Base-by-base conservation (phyloP, 2,888 invertebrate species). In the Archips crataeganus region DNA sequence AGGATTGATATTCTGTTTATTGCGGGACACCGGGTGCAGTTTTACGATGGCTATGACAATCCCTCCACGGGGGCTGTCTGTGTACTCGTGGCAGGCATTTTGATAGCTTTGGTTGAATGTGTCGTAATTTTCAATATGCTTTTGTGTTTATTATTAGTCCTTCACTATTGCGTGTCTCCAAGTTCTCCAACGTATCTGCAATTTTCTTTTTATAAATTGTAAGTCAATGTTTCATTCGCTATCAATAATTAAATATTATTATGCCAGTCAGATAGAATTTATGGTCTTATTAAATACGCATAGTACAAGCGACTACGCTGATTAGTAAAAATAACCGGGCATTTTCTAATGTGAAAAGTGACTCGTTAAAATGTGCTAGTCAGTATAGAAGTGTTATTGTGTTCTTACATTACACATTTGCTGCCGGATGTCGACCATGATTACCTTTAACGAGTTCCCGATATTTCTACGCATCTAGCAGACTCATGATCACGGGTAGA, bases 11-110 rank as follows among this genome's bases (percentile, higher is more conserved):
- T 47, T 73, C 73, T 69, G 39, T 49, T 59, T 78, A 77, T 77
- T 77, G 73, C 73, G 72, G 71, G 78, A 75, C 76, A 74, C 74
- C 77, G 77, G 78, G 78, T 79, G 78, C 79, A 77, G 71, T 75
- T 82, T 82, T 80, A 82, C 75, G 80, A 79, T 42, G 42, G 68
- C 63, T 51, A 59, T 68, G 73, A 73, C 68, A 73, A 73, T 68
- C 72, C 64, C 73, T 62, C 70, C n/a, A 57, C 32, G 63, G 57
- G 72, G 72, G 63, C 54, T 68, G 68, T 71, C 68, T 69, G 68
- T 73, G 63, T 71, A 61, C 66, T 68, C 32, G 32, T 11, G 63
- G 54, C 73, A 54, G 39, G 59, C 39, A 32, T 69, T 73, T 73
- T 73, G 59, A 73, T 63, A 63, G 59, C 63, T 73, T 59, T 73